A percentile compares a stretch with the other conserved stretches of the same genome.
Conservation (phyloP, 2,888 invertebrate genomes). For the Diarsia rubi region DNA sequence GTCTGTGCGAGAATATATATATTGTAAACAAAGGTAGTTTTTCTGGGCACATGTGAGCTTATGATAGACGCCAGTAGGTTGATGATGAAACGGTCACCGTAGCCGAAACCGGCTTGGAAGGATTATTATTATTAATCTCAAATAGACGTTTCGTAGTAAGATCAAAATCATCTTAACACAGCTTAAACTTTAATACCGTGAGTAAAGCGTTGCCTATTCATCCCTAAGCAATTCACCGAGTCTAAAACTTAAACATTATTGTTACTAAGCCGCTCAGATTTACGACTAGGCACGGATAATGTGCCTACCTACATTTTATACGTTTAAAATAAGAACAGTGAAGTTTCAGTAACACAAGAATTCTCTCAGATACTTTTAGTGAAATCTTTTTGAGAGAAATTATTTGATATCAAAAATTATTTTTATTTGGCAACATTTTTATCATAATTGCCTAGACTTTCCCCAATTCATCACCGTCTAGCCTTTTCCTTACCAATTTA, state of each 20-base stretch:
- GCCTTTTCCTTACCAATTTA: neutral
- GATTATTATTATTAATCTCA: no score
- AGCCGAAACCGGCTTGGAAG: no score
- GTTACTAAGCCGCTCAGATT: constrained; percentile 33
- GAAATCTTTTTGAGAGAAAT: neutral
- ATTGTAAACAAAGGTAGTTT: no score
- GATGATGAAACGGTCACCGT: no score
- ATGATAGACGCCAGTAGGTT: no score
- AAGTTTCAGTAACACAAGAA: constrained; percentile 6
- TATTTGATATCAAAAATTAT: neutral
- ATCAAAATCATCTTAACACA: neutral
- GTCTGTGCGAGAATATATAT: no score
- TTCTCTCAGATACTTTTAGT: neutral
- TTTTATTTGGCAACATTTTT: neutral
- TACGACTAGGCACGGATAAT: constrained; percentile 29
- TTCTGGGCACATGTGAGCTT: no score
- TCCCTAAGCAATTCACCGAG: constrained; percentile 13
- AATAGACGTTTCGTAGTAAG: neutral
- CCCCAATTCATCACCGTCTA: no score
- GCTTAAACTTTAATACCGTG: neutral
- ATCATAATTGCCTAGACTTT: neutral
- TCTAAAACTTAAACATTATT: constrained; percentile 45
- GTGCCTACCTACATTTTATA: constrained; percentile 18
- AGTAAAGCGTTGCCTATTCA: constrained; percentile 1
- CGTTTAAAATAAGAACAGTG: constrained; percentile 1